These are phyloP conservation scores for Craterocephalus amniculus DNA, from an alignment of 2,797 vertebrate species.

Conservation along the genomic window DNA sequence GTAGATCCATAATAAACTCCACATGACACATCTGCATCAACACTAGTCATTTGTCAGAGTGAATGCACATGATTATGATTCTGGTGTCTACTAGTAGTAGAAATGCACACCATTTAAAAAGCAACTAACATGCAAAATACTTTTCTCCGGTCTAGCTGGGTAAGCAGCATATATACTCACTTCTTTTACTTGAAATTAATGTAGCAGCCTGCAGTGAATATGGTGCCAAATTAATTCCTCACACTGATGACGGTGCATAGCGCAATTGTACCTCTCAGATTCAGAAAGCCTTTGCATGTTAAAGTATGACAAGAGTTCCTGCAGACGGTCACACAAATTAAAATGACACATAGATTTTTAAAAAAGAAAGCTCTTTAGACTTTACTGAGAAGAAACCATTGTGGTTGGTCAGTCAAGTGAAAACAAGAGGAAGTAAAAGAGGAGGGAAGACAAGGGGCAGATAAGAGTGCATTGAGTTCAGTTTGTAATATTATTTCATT, in stretches of 20 bases:
- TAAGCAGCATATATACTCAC: too few relatives aligned
- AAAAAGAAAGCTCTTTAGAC: conserved; percentile 21
- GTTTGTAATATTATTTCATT: not conserved
- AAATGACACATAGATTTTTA: conserved; percentile 24
- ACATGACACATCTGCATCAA: too few relatives aligned
- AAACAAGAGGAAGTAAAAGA: conserved; percentile 39
- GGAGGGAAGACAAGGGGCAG: too few relatives aligned
- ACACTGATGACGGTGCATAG: too few relatives aligned
- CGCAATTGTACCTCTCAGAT: not conserved
- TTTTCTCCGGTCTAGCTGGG: too few relatives aligned
- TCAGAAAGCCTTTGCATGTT: not conserved
- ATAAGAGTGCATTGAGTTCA: not conserved
- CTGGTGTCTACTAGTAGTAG: too few relatives aligned
- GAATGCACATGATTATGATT: too few relatives aligned
- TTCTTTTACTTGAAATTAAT: not conserved
- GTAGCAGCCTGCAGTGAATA: not conserved
- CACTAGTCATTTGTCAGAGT: too few relatives aligned
- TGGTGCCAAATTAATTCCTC: not conserved
- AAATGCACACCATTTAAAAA: too few relatives aligned
- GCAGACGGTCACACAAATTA: conserved; percentile 40
- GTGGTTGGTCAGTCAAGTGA: conserved; percentile 37
- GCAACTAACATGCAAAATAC: too few relatives aligned
- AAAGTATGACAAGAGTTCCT: conserved; percentile 28
- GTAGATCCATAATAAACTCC: too few relatives aligned
- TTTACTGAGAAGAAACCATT: conserved; percentile 29